Conservation (phyloP, 2,888 invertebrate species). For the Campaea margaritaria region DNA sequence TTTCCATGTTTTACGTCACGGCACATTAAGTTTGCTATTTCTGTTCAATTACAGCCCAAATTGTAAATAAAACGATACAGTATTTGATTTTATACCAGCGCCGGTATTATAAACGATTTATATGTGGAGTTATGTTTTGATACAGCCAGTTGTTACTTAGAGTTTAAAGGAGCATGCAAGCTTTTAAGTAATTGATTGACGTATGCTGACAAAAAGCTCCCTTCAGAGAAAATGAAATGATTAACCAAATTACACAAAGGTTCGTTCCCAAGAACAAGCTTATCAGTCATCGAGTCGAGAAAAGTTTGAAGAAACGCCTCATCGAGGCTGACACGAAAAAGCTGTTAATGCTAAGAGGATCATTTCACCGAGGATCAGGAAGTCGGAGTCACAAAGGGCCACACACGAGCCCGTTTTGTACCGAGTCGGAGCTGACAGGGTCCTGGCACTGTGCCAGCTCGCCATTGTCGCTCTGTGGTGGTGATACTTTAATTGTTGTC, state of each 20-base stretch:
- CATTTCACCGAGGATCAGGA: conserved; percentile 35
- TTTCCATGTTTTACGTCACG: conserved; percentile 15
- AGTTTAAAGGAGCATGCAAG: background rate
- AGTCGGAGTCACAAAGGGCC: conserved; percentile 47
- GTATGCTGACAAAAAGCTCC: conserved; percentile 1
- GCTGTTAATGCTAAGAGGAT: conserved; percentile 23
- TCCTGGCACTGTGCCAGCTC: conserved; percentile 20
- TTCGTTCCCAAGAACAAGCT: conserved; percentile 19
- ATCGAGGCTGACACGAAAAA: conserved; percentile 15
- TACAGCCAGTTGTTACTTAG: conserved; percentile 1
- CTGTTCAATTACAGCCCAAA: conserved; percentile 22
- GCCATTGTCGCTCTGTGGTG: conserved; percentile 47
- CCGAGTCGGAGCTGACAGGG: conserved; percentile 23
- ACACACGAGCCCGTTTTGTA: conserved; percentile 40
- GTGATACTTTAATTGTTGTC: conserved; percentile 45
- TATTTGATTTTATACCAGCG: conserved; percentile 5
- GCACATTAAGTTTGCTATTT: conserved; percentile 23
- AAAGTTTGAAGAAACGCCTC: conserved; percentile 36
- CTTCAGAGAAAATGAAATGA: conserved; percentile 5
- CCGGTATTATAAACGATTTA: background rate
- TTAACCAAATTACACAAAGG: conserved; percentile 14
- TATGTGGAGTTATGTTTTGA: conserved; percentile 9
- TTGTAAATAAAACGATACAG: conserved; percentile 11
- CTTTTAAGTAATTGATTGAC: background rate
- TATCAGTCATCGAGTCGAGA: conserved; percentile 39